phyloP scores from a whole-genome alignment of 2,888 invertebrate genomes.

The Hirudinaria manillensis region DNA sequence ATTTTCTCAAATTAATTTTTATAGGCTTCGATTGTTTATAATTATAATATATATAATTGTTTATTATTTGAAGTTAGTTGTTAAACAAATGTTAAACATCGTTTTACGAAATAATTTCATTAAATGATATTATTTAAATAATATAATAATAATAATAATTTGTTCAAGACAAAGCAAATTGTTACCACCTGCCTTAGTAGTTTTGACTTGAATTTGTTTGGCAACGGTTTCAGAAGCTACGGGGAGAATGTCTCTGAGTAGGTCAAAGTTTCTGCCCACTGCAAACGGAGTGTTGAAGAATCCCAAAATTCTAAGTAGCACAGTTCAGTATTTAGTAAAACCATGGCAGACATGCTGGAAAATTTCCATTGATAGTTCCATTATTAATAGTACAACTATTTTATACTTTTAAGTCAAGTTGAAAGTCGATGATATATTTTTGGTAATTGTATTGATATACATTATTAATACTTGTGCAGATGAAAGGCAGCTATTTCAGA shows the following conservation, averaged over 20 bases:
- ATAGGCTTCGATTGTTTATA: not conserved
- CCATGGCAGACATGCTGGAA: not conserved
- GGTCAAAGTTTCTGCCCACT: slow-evolving; percentile 38
- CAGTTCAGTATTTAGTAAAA: not conserved
- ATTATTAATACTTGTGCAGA: slow-evolving; percentile 36
- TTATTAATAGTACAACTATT: not conserved
- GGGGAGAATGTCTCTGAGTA: slow-evolving; percentile 38
- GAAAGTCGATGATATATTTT: not conserved
- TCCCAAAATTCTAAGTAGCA: slow-evolving; percentile 36
- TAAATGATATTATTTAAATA: no score
- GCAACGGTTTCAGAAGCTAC: slow-evolving; percentile 38
- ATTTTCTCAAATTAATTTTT: not conserved
- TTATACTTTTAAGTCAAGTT: not conserved
- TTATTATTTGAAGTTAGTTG: no score
- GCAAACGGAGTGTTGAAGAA: slow-evolving; percentile 41
- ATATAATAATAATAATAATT: no score
- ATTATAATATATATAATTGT: not conserved
- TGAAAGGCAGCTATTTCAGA: slow-evolving; percentile 41
- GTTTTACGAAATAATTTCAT: no score
- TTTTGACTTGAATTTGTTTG: slow-evolving; percentile 31
- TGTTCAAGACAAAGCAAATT: not conserved
- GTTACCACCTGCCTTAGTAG: slow-evolving; percentile 6
- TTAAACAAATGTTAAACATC: not conserved
- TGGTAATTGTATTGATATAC: not conserved
- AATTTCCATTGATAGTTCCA: not conserved